phyloP scores from a whole-genome alignment of 2,797 vertebrate species.

The Spondyliosoma cantharus region DNA sequence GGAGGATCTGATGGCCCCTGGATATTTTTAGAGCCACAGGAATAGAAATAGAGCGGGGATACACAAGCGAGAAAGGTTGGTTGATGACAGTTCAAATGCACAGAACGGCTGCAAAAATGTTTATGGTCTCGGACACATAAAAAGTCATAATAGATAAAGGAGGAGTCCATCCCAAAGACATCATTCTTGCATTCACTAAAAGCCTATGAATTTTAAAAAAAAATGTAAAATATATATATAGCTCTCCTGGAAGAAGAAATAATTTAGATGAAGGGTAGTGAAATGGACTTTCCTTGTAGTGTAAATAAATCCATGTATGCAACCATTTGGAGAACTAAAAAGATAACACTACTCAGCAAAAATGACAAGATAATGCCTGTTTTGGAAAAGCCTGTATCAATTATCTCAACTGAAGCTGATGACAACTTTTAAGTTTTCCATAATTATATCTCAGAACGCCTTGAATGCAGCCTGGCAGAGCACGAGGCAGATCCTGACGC shows the following conservation, averaged over 20 bases:
- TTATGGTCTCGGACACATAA: slow-evolving; percentile 63
- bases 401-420: slow-evolving; percentile 55
- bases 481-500: slow-evolving; percentile 20
- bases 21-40: slow-evolving; percentile 82
- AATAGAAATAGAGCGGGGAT: slow-evolving; percentile 64
- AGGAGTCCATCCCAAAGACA: slow-evolving; percentile 78
- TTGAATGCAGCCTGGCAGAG: slow-evolving; percentile 26
- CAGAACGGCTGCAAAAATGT: slow-evolving; percentile 73
- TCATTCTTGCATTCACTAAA: slow-evolving; percentile 64
- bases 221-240: slow-evolving; percentile 68
- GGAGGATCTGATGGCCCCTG: slow-evolving; percentile 67
- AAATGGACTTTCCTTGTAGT: slow-evolving; percentile 83
- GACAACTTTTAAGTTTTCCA: slow-evolving; percentile 39
- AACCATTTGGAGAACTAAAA: slow-evolving; percentile 59
- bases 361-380: slow-evolving; percentile 54
- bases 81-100: slow-evolving; percentile 69
- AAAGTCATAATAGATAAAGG: slow-evolving; percentile 79
- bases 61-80: slow-evolving; percentile 40
- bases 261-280: slow-evolving; percentile 73
- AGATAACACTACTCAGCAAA: slow-evolving; percentile 57
- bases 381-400: slow-evolving; percentile 46
- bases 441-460: slow-evolving; percentile 44
- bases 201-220: slow-evolving; percentile 78
- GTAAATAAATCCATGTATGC: slow-evolving; percentile 71
- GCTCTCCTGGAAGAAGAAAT: slow-evolving; percentile 70